A percentile compares a stretch with the other conserved stretches of the same genome.
These are phyloP conservation scores for Leptoteleia sp. DNA, from an alignment of 1,140 invertebrate species.

Conservation along the genomic window DNA sequence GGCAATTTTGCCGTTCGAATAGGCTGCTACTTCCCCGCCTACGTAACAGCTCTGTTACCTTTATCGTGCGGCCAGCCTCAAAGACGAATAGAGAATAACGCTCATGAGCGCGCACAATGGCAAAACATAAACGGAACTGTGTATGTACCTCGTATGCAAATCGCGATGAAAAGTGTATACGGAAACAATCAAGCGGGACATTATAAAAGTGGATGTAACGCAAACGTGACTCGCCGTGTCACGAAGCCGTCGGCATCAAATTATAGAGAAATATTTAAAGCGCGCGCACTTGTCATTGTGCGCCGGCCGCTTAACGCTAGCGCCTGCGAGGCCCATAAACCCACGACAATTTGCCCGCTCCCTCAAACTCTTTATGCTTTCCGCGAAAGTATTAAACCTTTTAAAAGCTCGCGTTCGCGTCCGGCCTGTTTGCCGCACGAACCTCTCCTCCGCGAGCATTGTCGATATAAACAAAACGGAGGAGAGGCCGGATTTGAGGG, in stretches of 20 bases:
- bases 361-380: conserved; percentile 32
- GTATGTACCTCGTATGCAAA: conserved; percentile 12
- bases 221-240: conserved; percentile 35
- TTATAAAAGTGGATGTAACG: conserved; percentile 47
- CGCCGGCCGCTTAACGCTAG: no score
- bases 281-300: conserved; percentile 15
- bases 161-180: conserved; percentile 41
- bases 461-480: conserved; percentile 1
- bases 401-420: conserved; percentile 3
- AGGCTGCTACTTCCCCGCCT: conserved; percentile 40
- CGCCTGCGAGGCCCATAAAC: conserved; percentile 14
- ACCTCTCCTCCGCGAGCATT: background rate
- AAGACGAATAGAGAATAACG: conserved; percentile 58
- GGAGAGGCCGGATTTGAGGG: no score
- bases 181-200: conserved; percentile 39
- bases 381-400: conserved; percentile 33
- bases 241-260: conserved; percentile 30
- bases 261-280: conserved; percentile 34
- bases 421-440: no score
- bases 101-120: conserved; percentile 43
- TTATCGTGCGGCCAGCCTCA: conserved; percentile 52
- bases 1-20: conserved; percentile 75
- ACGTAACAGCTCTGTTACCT: conserved; percentile 58
- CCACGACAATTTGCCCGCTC: conserved; percentile 40
- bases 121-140: conserved; percentile 44